Percentiles rank a stretch among this genome's conserved stretches.
Conservation (phyloP, 30 jellyfish, hydroid and myxozoan species). For the Haliclystus octoradiatus region DNA sequence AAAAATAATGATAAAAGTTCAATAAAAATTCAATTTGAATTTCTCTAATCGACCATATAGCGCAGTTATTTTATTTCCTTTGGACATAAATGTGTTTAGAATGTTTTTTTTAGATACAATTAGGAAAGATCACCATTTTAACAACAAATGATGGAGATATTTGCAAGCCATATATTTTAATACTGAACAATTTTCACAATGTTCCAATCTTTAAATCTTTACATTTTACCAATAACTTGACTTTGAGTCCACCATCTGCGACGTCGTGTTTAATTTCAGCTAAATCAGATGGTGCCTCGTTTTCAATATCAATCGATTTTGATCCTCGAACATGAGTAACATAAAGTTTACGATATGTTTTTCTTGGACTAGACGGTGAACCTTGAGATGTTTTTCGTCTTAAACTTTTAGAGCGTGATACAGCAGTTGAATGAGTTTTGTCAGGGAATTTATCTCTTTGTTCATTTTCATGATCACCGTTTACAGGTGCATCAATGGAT, state of each 20-base stretch:
- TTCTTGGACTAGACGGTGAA: slow-evolving; percentile 88
- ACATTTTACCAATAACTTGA: slow-evolving; percentile 52
- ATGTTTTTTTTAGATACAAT: too few species aligned
- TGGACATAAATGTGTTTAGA: too few species aligned
- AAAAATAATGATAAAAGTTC: too few species aligned
- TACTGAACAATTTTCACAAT: neutral
- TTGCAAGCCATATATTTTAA: too few species aligned
- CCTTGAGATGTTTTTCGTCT: slow-evolving; percentile 12
- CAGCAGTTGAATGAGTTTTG: neutral
- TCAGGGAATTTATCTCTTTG: neutral
- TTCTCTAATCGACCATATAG: too few species aligned
- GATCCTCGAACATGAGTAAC: slow-evolving; percentile 88
- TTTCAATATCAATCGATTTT: slow-evolving; percentile 36
- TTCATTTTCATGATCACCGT: neutral
- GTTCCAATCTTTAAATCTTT: neutral
- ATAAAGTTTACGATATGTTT: slow-evolving; percentile 82
- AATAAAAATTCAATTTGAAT: too few species aligned
- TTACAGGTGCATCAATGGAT: neutral
- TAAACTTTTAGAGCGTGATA: neutral
- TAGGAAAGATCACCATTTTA: too few species aligned
- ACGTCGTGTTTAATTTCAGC: slow-evolving; percentile 45
- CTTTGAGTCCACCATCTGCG: slow-evolving; percentile 80
- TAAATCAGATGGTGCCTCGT: slow-evolving; percentile 23
- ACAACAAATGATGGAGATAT: too few species aligned
- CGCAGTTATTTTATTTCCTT: too few species aligned